Conservation (phyloP, 2,113 vertebrate genomes). For the Phalacrocorax pelagicus region DNA sequence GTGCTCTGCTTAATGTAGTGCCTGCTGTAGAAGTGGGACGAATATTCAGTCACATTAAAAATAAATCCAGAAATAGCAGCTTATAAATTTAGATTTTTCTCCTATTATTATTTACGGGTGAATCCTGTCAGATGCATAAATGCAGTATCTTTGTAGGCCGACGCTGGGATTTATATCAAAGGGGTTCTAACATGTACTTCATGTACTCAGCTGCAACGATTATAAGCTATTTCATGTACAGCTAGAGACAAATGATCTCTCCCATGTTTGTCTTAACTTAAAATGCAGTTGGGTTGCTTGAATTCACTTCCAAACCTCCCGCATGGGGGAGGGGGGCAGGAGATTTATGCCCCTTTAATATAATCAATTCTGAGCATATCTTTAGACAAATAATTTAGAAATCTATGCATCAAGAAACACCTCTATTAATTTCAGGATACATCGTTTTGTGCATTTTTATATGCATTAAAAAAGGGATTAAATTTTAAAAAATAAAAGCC, state of each 20-base stretch:
- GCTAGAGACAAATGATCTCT: constrained; percentile 75
- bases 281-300: constrained; percentile 70
- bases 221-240: constrained; percentile 77
- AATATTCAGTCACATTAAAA: constrained; percentile 68
- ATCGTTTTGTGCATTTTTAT: constrained; percentile 65
- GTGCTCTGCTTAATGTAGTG: constrained; percentile 59
- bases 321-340: constrained; percentile 8
- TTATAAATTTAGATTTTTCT: constrained; percentile 77
- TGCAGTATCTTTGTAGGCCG: constrained; percentile 67
- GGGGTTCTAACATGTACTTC: constrained; percentile 69
- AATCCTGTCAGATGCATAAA: constrained; percentile 75
- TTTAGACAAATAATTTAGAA: constrained; percentile 77
- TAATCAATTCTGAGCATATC: constrained; percentile 74
- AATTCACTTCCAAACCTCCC: constrained; percentile 65
- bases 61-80: constrained; percentile 75
- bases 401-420: constrained; percentile 68
- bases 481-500: constrained; percentile 20
- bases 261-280: constrained; percentile 76
- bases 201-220: constrained; percentile 74
- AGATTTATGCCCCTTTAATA: constrained; percentile 74
- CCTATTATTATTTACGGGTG: constrained; percentile 76
- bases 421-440: constrained; percentile 71
- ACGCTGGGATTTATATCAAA: constrained; percentile 77
- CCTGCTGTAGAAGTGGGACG: constrained; percentile 53
- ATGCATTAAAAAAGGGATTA: constrained; percentile 7